Percentiles rank a stretch among this genome's conserved stretches.
Conservation (phyloP, 2,797 vertebrate genomes). For the Sorex maritimensis region DNA sequence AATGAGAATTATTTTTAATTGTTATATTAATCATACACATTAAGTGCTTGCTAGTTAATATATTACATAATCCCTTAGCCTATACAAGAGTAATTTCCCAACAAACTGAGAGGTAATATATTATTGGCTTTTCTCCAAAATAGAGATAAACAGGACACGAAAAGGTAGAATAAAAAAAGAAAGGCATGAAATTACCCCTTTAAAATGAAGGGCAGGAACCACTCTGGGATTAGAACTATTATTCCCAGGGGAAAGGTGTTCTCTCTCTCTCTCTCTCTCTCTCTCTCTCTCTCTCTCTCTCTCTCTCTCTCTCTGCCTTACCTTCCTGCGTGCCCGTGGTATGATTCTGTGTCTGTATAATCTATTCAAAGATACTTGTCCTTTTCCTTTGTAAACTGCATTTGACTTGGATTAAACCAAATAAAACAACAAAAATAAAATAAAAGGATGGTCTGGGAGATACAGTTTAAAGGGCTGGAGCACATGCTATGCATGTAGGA, state of each 20-base stretch:
- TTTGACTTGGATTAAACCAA: too few relatives aligned
- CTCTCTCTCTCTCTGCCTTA: background rate
- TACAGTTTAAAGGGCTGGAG: too few relatives aligned
- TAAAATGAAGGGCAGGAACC: background rate
- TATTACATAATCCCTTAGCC: background rate
- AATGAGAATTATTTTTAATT: background rate
- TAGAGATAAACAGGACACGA: background rate
- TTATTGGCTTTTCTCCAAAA: background rate
- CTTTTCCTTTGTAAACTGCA: too few relatives aligned
- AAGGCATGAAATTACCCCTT: slow-evolving; percentile 20
- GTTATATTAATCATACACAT: background rate
- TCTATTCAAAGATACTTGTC: too few relatives aligned
- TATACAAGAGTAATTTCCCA: slow-evolving; percentile 40
- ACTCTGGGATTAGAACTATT: too few relatives aligned
- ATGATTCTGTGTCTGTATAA: too few relatives aligned
- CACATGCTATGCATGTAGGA: background rate
- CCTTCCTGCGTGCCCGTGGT: background rate
- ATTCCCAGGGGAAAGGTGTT: too few relatives aligned
- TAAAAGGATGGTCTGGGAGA: too few relatives aligned
- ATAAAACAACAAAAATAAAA: too few relatives aligned
- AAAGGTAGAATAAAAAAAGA: slow-evolving; percentile 11
- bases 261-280: too few relatives aligned
- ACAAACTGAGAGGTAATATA: slow-evolving; percentile 60
- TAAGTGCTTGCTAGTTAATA: slow-evolving; percentile 52
- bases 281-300: too few relatives aligned